Percentiles rank a stretch among this genome's conserved stretches.
These are phyloP conservation scores for Nebria brevicollis DNA, from an alignment of 2,888 invertebrate species.

Conservation along the genomic window DNA sequence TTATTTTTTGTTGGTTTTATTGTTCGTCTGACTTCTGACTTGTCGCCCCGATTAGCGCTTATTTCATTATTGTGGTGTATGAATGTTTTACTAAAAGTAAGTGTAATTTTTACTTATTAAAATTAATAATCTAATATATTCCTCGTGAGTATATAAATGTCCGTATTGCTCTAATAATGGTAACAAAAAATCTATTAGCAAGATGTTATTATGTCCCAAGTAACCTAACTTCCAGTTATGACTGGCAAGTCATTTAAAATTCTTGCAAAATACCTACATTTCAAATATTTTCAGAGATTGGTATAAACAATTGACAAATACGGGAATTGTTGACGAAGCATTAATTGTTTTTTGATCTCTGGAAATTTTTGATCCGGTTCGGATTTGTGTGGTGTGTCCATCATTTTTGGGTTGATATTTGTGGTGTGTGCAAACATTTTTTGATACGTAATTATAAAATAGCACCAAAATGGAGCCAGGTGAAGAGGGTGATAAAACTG, in stretches of 20 bases:
- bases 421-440: background rate
- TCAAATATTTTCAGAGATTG: background rate
- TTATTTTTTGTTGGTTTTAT: background rate
- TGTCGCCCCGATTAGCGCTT: slow-evolving; percentile 28
- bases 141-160: background rate
- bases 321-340: background rate
- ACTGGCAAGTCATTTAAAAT: slow-evolving; percentile 31
- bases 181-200: background rate
- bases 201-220: background rate
- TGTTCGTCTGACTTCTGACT: slow-evolving; percentile 34
- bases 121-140: slow-evolving; percentile 12
- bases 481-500: background rate
- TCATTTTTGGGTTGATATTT: slow-evolving; percentile 3
- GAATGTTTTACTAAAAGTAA: slow-evolving; percentile 47
- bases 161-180: background rate
- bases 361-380: background rate
- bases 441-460: background rate
- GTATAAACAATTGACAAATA: background rate
- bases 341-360: slow-evolving; percentile 18
- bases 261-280: background rate
- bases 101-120: slow-evolving; percentile 20
- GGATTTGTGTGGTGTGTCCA: slow-evolving; percentile 13
- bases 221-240: slow-evolving; percentile 40
- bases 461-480: background rate
- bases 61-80: slow-evolving; percentile 46